Evolutionary conservation across 2,888 invertebrate species (phyloP), one percentile per base, ranked within the genome.

Genomic region (Mantis religiosa): DNA sequence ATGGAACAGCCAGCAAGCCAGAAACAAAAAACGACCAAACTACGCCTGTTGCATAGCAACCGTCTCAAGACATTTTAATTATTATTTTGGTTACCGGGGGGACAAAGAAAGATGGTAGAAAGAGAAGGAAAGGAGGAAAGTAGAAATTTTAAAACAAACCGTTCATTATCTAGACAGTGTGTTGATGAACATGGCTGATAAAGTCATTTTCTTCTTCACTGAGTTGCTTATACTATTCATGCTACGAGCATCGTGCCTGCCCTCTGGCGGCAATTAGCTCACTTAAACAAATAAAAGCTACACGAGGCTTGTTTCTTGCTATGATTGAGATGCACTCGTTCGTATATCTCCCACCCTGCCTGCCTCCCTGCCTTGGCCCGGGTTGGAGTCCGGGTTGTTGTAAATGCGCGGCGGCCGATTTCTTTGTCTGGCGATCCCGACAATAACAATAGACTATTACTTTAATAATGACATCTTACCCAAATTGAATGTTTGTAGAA

Each of bases 111-210:
- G 47, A 28, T 15, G 87, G 54, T 71, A 89, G 83, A 87, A 20
- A 86, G 81, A 86, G 86, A 81, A 28, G 54, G 28, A 86, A 71
- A 28, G 86, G 81, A 71, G 81, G 86, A 85, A 87, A 87, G 87
- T 84, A 71, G 87, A 84, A 82, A 87, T 88, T 89, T 90, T 89
- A 90, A 90, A 90, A 90, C 90, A 90, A 90, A 90, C 90, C 90
- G 83, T 90, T 90, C 90, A 90, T 90, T 90, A 90, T 88, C 87
- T 83, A 86, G 89, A 84, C 88, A 89, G 88, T 87, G 88, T 88
- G 88, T 85, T 88, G 89, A 89, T 89, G 88, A 89, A 87, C 84
- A 54, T 82, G 71, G 41, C 87, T 84, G 89, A 89, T 89, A 89
- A 88, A 89, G 89, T 89, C 89, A 89, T 89, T 89, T 89, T 88